Percentiles rank a stretch among this genome's conserved stretches.
Conservation (phyloP, 2,113 vertebrate genomes). For the Callithrix jacchus region DNA sequence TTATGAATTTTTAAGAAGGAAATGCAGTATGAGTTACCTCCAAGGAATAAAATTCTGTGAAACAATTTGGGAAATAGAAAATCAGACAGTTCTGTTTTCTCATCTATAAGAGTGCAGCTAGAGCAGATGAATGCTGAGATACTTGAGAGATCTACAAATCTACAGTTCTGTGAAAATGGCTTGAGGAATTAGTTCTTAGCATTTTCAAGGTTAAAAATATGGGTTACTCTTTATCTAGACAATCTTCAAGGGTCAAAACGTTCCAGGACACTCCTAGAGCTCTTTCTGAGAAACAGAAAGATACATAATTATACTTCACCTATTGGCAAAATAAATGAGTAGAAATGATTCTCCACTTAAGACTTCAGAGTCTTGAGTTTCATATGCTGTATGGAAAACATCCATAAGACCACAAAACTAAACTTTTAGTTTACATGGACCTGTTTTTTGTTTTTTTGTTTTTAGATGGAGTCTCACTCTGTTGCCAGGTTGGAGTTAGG, state of each 20-base stretch:
- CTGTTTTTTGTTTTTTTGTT: no score
- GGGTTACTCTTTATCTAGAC: background rate
- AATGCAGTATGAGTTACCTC: background rate
- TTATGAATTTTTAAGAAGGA: background rate
- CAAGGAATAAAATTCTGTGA: background rate
- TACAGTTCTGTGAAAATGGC: background rate
- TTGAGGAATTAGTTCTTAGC: background rate
- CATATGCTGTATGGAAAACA: background rate
- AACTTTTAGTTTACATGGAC: background rate
- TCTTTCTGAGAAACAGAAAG: background rate
- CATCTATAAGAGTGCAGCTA: background rate
- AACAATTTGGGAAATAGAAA: background rate
- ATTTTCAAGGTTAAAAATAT: conserved; percentile 18
- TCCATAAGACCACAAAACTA: background rate
- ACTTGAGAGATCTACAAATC: background rate
- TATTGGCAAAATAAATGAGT: background rate
- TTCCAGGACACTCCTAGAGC: background rate
- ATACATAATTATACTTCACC: background rate
- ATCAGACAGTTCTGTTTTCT: background rate
- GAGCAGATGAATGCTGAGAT: background rate
- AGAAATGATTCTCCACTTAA: background rate
- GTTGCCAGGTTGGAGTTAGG: no score
- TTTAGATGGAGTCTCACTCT: no score
- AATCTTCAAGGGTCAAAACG: background rate
- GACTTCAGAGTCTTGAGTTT: background rate